Conservation (phyloP, 2,888 invertebrate species). For the Liopterus haemorrhoidalis region DNA sequence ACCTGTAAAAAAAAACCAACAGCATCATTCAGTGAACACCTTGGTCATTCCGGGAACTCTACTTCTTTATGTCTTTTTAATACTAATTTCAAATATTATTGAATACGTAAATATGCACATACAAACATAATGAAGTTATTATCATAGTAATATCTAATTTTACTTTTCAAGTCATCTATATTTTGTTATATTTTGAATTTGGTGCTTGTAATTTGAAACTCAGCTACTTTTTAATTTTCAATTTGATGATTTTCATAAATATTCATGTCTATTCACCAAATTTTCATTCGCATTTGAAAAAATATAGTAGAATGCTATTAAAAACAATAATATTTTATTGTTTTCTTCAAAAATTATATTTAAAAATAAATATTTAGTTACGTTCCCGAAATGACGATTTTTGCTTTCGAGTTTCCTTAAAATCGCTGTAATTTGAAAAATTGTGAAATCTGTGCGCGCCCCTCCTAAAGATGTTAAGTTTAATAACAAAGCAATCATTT, state of each 20-base stretch:
- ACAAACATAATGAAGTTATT: constrained; percentile 13
- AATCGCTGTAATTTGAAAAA: too few species aligned
- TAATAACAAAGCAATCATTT: too few species aligned
- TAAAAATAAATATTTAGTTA: too few species aligned
- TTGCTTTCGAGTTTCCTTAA: too few species aligned
- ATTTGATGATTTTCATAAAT: background rate
- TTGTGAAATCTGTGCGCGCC: too few species aligned
- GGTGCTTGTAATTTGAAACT: constrained; percentile 14
- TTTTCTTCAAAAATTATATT: too few species aligned
- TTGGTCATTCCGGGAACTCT: constrained; percentile 12
- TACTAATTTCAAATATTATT: constrained; percentile 14
- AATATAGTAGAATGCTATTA: too few species aligned
- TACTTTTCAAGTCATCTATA: constrained; percentile 13
- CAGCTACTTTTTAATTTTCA: constrained; percentile 9
- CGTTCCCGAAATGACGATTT: too few species aligned
- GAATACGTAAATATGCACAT: constrained; percentile 13
- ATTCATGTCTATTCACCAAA: background rate
- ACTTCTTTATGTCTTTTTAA: constrained; percentile 6
- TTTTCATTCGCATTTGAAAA: too few species aligned
- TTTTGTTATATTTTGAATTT: constrained; percentile 11
- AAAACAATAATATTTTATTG: too few species aligned
- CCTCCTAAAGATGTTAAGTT: too few species aligned
- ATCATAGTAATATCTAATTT: constrained; percentile 6
- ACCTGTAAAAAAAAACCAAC: constrained; percentile 11
- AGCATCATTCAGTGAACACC: constrained; percentile 15